A percentile compares a stretch with the other conserved stretches of the same genome.
These are phyloP conservation scores for Drosophila novamexicana DNA, from an alignment of 1,140 invertebrate species.

Conservation along the genomic window DNA sequence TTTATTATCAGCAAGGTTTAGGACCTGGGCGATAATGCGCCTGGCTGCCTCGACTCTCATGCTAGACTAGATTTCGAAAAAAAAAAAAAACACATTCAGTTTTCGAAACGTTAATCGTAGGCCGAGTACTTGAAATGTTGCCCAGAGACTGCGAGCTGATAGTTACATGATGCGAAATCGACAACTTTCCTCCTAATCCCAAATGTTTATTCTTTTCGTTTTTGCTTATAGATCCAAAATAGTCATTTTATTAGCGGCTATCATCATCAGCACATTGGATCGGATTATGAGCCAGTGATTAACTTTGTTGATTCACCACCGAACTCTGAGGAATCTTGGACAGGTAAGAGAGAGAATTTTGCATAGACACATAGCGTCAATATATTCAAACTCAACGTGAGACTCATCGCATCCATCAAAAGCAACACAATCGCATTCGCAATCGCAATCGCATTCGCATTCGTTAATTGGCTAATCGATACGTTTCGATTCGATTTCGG, in stretches of 20 bases:
- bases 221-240: conserved; percentile 66
- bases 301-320: conserved; percentile 84
- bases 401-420: conserved; percentile 29
- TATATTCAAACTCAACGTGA: conserved; percentile 4
- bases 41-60: conserved; percentile 28
- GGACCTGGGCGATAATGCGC: conserved; percentile 65
- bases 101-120: conserved; percentile 18
- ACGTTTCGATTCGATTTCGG: conserved; percentile 36
- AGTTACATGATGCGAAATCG: background rate
- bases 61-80: conserved; percentile 18
- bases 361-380: background rate
- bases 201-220: background rate
- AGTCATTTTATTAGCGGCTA: conserved; percentile 81
- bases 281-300: conserved; percentile 83
- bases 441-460: background rate
- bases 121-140: conserved; percentile 20
- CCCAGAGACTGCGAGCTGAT: background rate
- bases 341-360: conserved; percentile 59
- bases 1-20: conserved; percentile 78
- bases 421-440: conserved; percentile 6
- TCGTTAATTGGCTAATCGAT: conserved; percentile 51
- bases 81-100: conserved; percentile 17
- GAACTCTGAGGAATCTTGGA: conserved; percentile 84
- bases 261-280: conserved; percentile 80
- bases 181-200: background rate